Conservation (phyloP, 2,888 invertebrate species). For the Ennomos erosarius region DNA sequence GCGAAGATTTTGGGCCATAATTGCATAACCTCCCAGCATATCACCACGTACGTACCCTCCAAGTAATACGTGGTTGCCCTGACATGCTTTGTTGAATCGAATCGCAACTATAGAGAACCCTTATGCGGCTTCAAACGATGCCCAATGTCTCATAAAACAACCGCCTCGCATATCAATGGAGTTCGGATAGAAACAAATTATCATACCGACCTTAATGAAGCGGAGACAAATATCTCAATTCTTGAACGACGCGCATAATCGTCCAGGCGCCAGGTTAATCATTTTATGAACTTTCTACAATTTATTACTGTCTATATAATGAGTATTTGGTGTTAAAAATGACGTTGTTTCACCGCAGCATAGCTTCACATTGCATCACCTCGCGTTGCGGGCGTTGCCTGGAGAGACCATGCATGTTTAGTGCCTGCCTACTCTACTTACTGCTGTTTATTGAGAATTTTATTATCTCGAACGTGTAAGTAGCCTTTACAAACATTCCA, state of each 20-base stretch:
- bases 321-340: conserved; percentile 39
- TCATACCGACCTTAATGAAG: conserved; percentile 29
- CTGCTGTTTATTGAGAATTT: conserved; percentile 60
- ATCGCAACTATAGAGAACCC: conserved; percentile 67
- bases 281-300: conserved; percentile 46
- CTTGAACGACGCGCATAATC: conserved; percentile 41
- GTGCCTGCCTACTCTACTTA: conserved; percentile 41
- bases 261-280: conserved; percentile 31
- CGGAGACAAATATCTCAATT: conserved; percentile 45
- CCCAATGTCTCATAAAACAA: conserved; percentile 52
- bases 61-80: conserved; percentile 73
- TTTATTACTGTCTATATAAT: conserved; percentile 39
- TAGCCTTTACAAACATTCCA: conserved; percentile 49
- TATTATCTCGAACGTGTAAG: conserved; percentile 56
- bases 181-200: conserved; percentile 43
- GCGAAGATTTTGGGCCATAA: conserved; percentile 47
- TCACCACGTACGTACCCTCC: conserved; percentile 71
- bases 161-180: conserved; percentile 48
- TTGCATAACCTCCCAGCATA: conserved; percentile 65
- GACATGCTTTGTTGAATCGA: conserved; percentile 74
- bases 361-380: conserved; percentile 54
- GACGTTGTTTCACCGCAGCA: conserved; percentile 32
- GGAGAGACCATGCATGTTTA: conserved; percentile 55
- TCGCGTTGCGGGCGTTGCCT: conserved; percentile 49
- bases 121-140: conserved; percentile 59